Evolutionary conservation across 2,113 vertebrate species (phyloP).

Genomic region (Sander lucioperca): DNA sequence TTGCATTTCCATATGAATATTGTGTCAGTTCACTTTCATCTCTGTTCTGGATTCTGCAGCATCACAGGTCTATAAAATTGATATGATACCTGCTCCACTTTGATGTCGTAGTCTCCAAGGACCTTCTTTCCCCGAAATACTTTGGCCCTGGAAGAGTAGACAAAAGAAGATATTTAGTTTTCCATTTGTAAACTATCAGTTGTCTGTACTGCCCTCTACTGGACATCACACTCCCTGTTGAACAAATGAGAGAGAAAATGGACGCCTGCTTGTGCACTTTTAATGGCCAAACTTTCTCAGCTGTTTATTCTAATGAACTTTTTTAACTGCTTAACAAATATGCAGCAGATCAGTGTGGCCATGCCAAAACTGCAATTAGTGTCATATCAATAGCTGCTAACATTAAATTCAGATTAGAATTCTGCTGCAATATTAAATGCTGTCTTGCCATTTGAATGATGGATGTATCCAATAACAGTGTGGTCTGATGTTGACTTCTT

Average conservation of each 20-base stretch:
- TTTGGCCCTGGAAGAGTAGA: conserved; percentile 88
- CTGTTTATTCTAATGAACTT: conserved; percentile 1
- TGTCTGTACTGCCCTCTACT: conserved; percentile 83
- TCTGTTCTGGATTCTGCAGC: conserved; percentile 5
- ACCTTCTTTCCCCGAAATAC: conserved; percentile 96
- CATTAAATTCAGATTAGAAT: conserved; percentile 12
- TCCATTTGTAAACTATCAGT: neutral
- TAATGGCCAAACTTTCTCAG: conserved; percentile 17
- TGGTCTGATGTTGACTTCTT: conserved; percentile 18
- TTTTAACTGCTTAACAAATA: neutral
- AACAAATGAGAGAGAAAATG: conserved; percentile 54
- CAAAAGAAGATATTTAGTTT: conserved; percentile 26
- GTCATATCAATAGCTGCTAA: neutral
- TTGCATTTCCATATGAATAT: conserved; percentile 23
- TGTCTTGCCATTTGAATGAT: conserved; percentile 27
- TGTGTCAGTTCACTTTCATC: conserved; percentile 24
- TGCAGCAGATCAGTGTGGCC: neutral
- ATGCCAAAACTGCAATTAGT: conserved; percentile 7
- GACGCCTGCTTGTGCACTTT: conserved; percentile 36
- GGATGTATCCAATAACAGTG: conserved; percentile 23
- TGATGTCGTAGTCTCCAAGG: conserved; percentile 95
- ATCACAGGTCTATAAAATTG: conserved; percentile 17
- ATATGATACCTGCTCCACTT: conserved; percentile 93
- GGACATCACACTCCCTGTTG: conserved; percentile 37
- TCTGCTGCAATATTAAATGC: conserved; percentile 11